These are phyloP conservation scores for Nomia melanderi DNA, from an alignment of 1,140 invertebrate genomes.

Conservation along the genomic window DNA sequence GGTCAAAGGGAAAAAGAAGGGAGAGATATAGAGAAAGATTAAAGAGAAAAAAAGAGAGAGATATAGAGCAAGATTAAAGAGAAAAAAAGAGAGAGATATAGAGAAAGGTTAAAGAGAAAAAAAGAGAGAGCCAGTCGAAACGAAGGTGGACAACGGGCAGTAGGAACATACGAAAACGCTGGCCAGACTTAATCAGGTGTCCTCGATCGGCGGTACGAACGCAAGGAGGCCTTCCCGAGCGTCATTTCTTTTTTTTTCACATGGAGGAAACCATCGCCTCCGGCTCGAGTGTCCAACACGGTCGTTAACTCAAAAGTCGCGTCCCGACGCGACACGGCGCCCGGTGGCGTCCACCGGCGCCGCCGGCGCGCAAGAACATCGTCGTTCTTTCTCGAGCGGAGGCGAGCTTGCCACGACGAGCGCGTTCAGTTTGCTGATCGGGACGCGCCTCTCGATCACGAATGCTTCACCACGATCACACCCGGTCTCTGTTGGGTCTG, in stretches of 20 bases:
- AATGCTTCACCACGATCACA: constrained; percentile 92
- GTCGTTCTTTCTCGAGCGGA: constrained; percentile 42
- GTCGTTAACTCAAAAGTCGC: constrained; percentile 1
- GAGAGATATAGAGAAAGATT: too few species aligned
- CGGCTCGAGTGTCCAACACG: constrained; percentile 26
- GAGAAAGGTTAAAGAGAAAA: too few species aligned
- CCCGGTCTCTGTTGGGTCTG: constrained; percentile 89
- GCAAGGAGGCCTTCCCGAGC: constrained; percentile 18
- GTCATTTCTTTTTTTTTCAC: too few species aligned
- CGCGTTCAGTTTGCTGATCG: constrained; percentile 65
- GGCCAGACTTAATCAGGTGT: constrained; percentile 6
- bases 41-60: too few species aligned
- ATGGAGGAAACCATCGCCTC: constrained; percentile 13
- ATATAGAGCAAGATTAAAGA: too few species aligned
- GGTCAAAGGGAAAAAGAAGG: too few species aligned
- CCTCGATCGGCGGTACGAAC: constrained; percentile 26
- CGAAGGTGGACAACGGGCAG: constrained; percentile 50
- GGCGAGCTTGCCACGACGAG: constrained; percentile 23
- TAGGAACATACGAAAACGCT: constrained; percentile 62
- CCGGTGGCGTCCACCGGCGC: background rate
- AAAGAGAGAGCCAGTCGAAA: constrained; percentile 13
- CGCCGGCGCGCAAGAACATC: background rate
- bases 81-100: too few species aligned
- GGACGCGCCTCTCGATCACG: constrained; percentile 82
- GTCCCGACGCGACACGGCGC: background rate